These are phyloP conservation scores for Odontocerum albicorne DNA, from an alignment of 2,888 invertebrate genomes.

Conservation along the genomic window DNA sequence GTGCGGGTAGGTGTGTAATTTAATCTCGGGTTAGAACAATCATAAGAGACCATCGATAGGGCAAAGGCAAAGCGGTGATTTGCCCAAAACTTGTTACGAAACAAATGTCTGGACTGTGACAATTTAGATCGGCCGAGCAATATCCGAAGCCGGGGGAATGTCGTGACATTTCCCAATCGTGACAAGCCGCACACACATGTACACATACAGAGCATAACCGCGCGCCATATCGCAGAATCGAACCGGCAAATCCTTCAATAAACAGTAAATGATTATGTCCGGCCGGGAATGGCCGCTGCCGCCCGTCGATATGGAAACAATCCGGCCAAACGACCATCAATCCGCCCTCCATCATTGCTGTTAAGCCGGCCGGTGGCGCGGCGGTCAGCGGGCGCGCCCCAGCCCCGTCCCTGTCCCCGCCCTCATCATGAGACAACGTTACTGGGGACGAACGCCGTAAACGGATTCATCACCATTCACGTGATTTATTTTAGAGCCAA, in stretches of 20 bases:
- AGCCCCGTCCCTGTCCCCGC: conserved; percentile 2
- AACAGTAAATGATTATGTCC: conserved; percentile 37
- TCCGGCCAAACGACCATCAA: conserved; percentile 37
- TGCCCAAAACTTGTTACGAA: no score
- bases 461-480: no score
- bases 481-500: no score
- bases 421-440: conserved; percentile 24
- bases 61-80: no score
- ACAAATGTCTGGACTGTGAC: conserved; percentile 2
- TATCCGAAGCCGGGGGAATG: conserved; percentile 8
- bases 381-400: conserved; percentile 18
- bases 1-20: no score
- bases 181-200: conserved; percentile 18
- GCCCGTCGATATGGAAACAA: conserved; percentile 37
- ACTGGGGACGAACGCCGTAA: no score
- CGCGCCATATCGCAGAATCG: conserved; percentile 27
- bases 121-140: conserved; percentile 6
- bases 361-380: conserved; percentile 29
- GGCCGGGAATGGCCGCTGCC: conserved; percentile 32
- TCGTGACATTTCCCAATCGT: conserved; percentile 13
- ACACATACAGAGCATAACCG: conserved; percentile 14
- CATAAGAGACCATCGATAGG: no score
- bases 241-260: conserved; percentile 37
- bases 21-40: no score
- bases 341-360: conserved; percentile 37